Base-by-base conservation (phyloP, 2,888 invertebrate species). In the Eupelmus urozonus region DNA sequence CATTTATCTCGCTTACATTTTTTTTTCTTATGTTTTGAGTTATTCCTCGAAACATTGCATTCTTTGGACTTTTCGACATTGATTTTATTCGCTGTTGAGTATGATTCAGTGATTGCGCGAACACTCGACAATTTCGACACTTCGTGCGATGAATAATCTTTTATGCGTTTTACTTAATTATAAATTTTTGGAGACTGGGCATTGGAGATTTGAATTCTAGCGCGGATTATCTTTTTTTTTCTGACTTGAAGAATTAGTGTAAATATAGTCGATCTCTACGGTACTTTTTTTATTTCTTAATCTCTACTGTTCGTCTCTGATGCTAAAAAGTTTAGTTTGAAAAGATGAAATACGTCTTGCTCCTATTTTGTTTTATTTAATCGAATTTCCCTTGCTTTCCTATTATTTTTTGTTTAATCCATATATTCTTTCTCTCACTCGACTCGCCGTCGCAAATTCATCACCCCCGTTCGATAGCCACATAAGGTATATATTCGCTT, bases 311-410 rank as follows among this genome's bases (percentile, higher is more conserved):
- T 82, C 78, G 72, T 81, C 84, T 86, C 85, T 88, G 87, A 83
- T 83, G 86, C 87, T 89, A 89, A 85, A 87, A 87, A 87, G 87
- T 87, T 72, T 81, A 85, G 83, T 88, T 87, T 87, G 84, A 87
- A 88, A 89, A 87, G 87, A 59, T 76, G 78, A 79, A 78, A 69
- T 78, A 70, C 73, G 71, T 66, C 73, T 71, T 62, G 67, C 53
- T 60, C 55, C 74, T 77, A 75, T 29, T 27, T 71, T 51, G 34
- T 23, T 23, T 70, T 18, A 62, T 29, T 57, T 67, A 49, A 70
- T 70, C 57, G 57, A 27, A 71, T 65, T 71, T 51, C 23, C 70
- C 20, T 76, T 57, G 66, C 59, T 66, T 34, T 4, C 53, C 42
- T 25, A 27, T 55, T 20, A 23, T 20, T 34, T n/a, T 16, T n/a